phyloP scores from a whole-genome alignment of 2,797 vertebrate species.

The Phoeniculus purpureus region DNA sequence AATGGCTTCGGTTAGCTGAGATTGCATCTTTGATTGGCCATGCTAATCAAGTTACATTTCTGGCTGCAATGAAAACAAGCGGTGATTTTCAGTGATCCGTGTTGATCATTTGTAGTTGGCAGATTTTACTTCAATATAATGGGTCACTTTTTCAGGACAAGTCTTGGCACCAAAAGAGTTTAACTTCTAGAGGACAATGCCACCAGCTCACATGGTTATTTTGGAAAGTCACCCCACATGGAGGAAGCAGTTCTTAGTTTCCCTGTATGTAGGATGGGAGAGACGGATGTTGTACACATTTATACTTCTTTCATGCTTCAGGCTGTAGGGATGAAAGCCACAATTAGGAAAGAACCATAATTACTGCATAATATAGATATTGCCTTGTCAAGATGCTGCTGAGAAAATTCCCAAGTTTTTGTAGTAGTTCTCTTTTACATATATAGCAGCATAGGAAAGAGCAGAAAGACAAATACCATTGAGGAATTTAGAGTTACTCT shows the following conservation, averaged over 20 bases:
- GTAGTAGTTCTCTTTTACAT: slow-evolving; percentile 12
- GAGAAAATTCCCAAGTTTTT: slow-evolving; percentile 21
- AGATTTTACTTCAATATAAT: slow-evolving; percentile 20
- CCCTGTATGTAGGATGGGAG: background rate
- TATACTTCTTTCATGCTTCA: slow-evolving; percentile 32
- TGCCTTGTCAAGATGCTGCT: slow-evolving; percentile 39
- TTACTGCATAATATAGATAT: slow-evolving; percentile 40
- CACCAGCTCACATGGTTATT: background rate
- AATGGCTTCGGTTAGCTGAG: slow-evolving; percentile 3
- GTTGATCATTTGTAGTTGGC: slow-evolving; percentile 21
- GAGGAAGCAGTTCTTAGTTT: slow-evolving; percentile 47
- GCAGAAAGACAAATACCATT: background rate
- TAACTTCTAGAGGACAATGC: background rate
- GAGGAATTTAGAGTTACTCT: background rate
- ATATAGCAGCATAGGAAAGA: background rate
- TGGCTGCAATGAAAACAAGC: slow-evolving; percentile 15
- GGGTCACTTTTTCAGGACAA: slow-evolving; percentile 2
- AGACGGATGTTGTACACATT: slow-evolving; percentile 12
- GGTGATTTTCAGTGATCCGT: background rate
- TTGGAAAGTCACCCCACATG: background rate
- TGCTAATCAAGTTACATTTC: background rate
- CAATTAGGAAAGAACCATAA: slow-evolving; percentile 26
- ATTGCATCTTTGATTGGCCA: slow-evolving; percentile 11
- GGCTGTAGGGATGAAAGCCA: slow-evolving; percentile 32
- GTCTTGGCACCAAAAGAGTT: background rate